Conservation (phyloP, 2,797 vertebrate genomes). For the Meda fulgida region DNA sequence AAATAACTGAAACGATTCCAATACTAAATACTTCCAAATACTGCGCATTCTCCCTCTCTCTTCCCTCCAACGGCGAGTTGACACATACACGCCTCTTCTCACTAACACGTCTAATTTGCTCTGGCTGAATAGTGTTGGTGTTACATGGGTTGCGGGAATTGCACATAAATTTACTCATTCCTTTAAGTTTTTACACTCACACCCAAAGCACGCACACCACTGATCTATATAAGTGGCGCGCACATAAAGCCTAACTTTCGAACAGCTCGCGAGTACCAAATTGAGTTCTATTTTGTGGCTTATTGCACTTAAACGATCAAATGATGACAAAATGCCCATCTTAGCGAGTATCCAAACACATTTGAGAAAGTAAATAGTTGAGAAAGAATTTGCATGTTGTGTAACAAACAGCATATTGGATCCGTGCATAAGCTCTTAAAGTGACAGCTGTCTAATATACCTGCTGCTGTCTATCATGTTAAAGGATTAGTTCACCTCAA, state of each 20-base stretch:
- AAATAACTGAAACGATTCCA: not conserved
- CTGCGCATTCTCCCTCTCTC: not conserved
- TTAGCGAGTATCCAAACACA: not conserved
- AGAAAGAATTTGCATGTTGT: not conserved
- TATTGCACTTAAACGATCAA: too few relatives aligned
- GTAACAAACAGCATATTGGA: not conserved
- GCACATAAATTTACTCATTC: too few relatives aligned
- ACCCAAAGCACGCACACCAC: too few relatives aligned
- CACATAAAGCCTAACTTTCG: too few relatives aligned
- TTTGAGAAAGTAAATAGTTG: not conserved
- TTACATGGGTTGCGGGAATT: too few relatives aligned
- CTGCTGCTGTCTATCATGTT: not conserved
- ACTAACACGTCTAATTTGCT: too few relatives aligned
- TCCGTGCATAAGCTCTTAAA: not conserved
- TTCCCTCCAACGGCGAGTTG: not conserved
- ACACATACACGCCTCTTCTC: not conserved
- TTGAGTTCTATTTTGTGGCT: too few relatives aligned
- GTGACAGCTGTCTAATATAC: not conserved
- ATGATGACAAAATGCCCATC: not conserved
- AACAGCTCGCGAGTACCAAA: too few relatives aligned
- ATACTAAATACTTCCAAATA: not conserved
- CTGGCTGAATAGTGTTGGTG: too few relatives aligned
- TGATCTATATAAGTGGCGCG: too few relatives aligned
- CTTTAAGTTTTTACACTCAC: too few relatives aligned
- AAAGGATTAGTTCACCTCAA: too few relatives aligned